Base-by-base conservation (phyloP, 2,113 vertebrate genomes). In the Chionis minor region DNA sequence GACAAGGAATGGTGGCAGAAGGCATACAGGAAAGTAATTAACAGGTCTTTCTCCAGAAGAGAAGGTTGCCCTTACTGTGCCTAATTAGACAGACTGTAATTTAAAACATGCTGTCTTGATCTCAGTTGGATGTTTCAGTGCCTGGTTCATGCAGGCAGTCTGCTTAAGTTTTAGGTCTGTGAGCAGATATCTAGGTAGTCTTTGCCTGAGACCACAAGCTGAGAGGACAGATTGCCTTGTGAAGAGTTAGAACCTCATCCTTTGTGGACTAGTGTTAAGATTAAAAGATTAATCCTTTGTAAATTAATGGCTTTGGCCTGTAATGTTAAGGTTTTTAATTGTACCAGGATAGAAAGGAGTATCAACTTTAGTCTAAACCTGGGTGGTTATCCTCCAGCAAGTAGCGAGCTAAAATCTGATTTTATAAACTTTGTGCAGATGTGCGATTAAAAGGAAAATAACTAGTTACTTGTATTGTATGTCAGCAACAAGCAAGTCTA, bases 1-100 rank as follows among this genome's bases (percentile, higher is more conserved):
- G 87, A 82, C 56, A 61, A 82, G 77, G 55, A 91, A 69, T 28
- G 14, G 56, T 65, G 87, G 74, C 81, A 65, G 78, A 89, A 87
- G 74, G 51, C 74, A 91, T 49, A 20, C 78, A 89, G 73, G 14
- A 58, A 32, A 88, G 70, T 96, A 95, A 95, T 95, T 94, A 95
- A 90, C 56, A 66, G 54, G 70, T 54, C 74, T 91, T 88, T 51
- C 78, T 91, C 21, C 18, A 45, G 73, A 75, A 74, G 86, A 89
- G 70, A 59, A 69, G 27, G 51, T 66, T 71, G 70, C 44, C 30
- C 81, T 91, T 58, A 19, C 85, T 78, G 44, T 89, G 52, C 81
- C 27, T 92, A 94, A 86, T 94, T 88, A 91, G 49, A 66, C 40
- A 81, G 66, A 6, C 35, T 35, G 62, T 92, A 78, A 91, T 88